Percentiles rank a stretch among this genome's conserved stretches.
Evolutionary conservation across 2,113 vertebrate genomes (phyloP).

Genomic region (Prunella himalayana): DNA sequence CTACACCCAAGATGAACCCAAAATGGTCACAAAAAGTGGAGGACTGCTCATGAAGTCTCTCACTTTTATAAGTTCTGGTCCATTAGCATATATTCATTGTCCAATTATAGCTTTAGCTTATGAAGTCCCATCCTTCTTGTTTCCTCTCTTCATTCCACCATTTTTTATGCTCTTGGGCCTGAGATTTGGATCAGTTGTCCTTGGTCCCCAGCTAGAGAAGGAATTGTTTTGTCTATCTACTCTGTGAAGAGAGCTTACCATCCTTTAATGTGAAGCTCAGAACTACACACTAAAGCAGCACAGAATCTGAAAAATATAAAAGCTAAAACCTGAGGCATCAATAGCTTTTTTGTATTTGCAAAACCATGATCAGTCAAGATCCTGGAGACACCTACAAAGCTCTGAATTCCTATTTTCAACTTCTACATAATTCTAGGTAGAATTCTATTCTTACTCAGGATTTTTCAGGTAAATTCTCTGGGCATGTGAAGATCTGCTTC

Average conservation of each 20-base stretch:
- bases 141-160: not conserved
- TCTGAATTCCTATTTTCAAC: not conserved
- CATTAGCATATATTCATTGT: not conserved
- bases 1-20: not conserved
- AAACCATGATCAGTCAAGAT: not conserved
- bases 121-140: not conserved
- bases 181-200: not conserved
- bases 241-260: not conserved
- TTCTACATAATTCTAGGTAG: not conserved
- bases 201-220: not conserved
- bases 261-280: not conserved
- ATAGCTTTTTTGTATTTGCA: not conserved
- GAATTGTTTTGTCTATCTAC: not conserved
- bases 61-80: not conserved
- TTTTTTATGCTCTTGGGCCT: not conserved
- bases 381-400: not conserved
- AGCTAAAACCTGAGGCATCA: not conserved
- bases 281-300: not conserved
- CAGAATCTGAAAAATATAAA: not conserved
- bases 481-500: not conserved
- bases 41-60: not conserved
- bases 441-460: not conserved
- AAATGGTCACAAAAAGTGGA: not conserved
- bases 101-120: not conserved
- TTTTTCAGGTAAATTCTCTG: not conserved